Percentiles rank a stretch among this genome's conserved stretches.
These are phyloP conservation scores for Byasa hedistus DNA, from an alignment of 2,888 invertebrate species.

Conservation along the genomic window DNA sequence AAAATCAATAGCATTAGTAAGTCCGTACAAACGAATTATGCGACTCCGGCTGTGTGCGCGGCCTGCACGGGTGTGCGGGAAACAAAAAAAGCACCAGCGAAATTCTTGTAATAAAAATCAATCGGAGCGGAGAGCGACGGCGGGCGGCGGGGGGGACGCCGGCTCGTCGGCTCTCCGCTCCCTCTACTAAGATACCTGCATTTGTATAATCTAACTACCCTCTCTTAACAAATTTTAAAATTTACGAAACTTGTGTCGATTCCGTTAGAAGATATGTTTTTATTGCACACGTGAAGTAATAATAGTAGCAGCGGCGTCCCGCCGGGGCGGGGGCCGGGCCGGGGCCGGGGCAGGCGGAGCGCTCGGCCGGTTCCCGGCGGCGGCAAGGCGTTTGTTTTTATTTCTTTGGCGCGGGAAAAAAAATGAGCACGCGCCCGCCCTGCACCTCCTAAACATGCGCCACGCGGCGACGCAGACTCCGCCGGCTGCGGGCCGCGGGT, in stretches of 20 bases:
- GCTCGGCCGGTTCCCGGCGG: slow-evolving; percentile 66
- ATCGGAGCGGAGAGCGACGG: slow-evolving; percentile 78
- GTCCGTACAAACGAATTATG: slow-evolving; percentile 79
- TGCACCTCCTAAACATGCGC: slow-evolving; percentile 81
- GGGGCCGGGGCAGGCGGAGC: slow-evolving; percentile 34
- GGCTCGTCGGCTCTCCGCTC: slow-evolving; percentile 50
- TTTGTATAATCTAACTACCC: slow-evolving; percentile 63
- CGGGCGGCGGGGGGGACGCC: slow-evolving; percentile 71
- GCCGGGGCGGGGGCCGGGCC: not conserved
- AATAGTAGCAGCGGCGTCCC: slow-evolving; percentile 33
- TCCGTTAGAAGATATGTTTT: not conserved
- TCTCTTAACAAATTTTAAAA: slow-evolving; percentile 38
- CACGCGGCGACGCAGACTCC: slow-evolving; percentile 79
- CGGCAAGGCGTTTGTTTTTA: slow-evolving; percentile 77
- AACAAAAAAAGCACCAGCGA: slow-evolving; percentile 76
- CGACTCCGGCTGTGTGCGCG: slow-evolving; percentile 68
- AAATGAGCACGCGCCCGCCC: slow-evolving; percentile 76
- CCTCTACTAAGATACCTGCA: slow-evolving; percentile 56
- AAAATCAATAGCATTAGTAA: slow-evolving; percentile 80
- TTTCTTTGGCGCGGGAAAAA: slow-evolving; percentile 75
- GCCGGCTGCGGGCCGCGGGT: slow-evolving; percentile 73
- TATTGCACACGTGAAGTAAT: slow-evolving; percentile 8
- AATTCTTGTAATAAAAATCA: slow-evolving; percentile 81
- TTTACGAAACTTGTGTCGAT: not conserved
- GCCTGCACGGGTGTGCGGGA: slow-evolving; percentile 65